Percentiles rank a stretch among this genome's conserved stretches.
These are phyloP conservation scores for Coptodon bakossiorum DNA, from an alignment of 2,113 vertebrate genomes.

Conservation along the genomic window DNA sequence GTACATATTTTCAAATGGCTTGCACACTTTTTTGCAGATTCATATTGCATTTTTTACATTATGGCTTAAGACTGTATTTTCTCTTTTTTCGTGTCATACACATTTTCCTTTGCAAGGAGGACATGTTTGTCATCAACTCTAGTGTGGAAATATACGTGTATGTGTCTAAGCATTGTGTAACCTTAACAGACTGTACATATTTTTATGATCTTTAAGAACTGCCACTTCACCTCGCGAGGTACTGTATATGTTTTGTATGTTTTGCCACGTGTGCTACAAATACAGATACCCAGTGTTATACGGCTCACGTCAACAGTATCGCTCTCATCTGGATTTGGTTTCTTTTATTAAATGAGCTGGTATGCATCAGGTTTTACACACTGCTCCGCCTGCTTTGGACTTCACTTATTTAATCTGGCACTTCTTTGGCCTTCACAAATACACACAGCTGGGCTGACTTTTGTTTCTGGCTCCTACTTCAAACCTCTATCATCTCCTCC, in stretches of 20 bases:
- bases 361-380: background rate
- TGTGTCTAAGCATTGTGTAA: conserved; percentile 21
- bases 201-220: conserved; percentile 28
- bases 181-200: conserved; percentile 57
- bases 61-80: background rate
- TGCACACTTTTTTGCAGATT: background rate
- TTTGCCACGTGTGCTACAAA: conserved; percentile 45
- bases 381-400: background rate
- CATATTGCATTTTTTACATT: background rate
- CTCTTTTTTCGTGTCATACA: background rate
- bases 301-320: background rate
- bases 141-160: conserved; percentile 14
- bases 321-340: background rate
- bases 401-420: conserved; percentile 21
- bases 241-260: conserved; percentile 50
- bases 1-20: conserved; percentile 40
- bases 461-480: background rate
- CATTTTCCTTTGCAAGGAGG: background rate
- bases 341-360: background rate
- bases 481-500: background rate
- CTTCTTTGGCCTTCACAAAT: conserved; percentile 11
- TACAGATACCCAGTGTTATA: conserved; percentile 50
- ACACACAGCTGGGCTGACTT: conserved; percentile 34
- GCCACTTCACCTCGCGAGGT: conserved; percentile 47
- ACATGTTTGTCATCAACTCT: background rate